Percentiles rank a stretch among this genome's conserved stretches.
Evolutionary conservation across 1,140 invertebrate species (phyloP).

Genomic region (Musca vetustissima): DNA sequence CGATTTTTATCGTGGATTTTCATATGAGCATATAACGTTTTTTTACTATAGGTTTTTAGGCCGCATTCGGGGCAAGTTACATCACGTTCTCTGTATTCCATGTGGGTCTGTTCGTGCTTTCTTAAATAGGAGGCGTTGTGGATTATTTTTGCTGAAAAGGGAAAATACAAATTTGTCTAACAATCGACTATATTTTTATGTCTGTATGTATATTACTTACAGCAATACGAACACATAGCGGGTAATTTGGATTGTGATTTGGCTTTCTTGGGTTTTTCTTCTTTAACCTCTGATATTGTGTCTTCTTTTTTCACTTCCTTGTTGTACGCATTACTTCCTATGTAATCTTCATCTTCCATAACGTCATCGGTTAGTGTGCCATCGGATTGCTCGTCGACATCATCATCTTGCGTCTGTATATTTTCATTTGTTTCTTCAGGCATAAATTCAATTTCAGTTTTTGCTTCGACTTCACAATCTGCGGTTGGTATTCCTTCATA

Average conservation of each 20-base stretch:
- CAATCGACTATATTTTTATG: too few species aligned
- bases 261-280: too few species aligned
- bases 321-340: neutral
- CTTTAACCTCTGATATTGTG: neutral
- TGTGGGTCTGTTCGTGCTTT: conserved; percentile 18
- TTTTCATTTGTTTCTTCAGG: too few species aligned
- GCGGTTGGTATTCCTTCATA: too few species aligned
- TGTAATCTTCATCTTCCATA: neutral
- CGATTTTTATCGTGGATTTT: conserved; percentile 26
- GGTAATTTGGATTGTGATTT: too few species aligned
- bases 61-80: conserved; percentile 19
- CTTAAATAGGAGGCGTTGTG: neutral
- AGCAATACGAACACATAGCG: too few species aligned
- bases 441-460: too few species aligned
- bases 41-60: conserved; percentile 12
- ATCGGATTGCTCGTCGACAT: too few species aligned
- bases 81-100: conserved; percentile 14
- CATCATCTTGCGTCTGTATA: too few species aligned
- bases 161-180: neutral
- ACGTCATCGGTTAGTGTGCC: neutral
- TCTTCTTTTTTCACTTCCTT: neutral
- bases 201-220: too few species aligned
- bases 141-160: neutral
- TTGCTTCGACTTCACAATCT: too few species aligned
- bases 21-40: neutral